Base-by-base conservation (phyloP, 2,113 vertebrate genomes). In the Ctenodactylus gundi region DNA sequence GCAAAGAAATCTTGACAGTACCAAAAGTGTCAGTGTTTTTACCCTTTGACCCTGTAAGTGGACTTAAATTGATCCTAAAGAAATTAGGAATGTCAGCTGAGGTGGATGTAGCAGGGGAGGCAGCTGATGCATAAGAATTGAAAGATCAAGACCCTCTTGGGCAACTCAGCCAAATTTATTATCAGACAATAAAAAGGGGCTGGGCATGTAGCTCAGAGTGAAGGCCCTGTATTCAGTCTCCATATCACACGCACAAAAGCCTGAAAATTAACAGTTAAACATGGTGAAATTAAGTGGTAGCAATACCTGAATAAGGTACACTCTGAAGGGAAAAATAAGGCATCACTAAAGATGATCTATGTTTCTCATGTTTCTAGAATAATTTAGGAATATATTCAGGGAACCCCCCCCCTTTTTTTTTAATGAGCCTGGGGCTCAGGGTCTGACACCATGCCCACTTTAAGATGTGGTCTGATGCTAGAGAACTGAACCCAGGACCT, bases 1-100 rank as follows among this genome's bases (percentile, higher is more conserved):
- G 72, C 53, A 78, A 62, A 94, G 72, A 90, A 94, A 39, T 60
- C n/a, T 93, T 76, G n/a, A 49, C 76, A 82, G 49, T 85, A 46
- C 73, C 27, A 65, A 41, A 20, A 70, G 67, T 62, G 41, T 76
- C 49, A 51, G 65, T 72, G 57, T 77, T 68, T 34, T n/a, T 92
- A 67, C 3, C 4, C 39, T 96, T 91, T 88, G 62, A 87, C 29
- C 41, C 13, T 51, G 23, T 76, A 85, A 70, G 64, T 80, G 36
- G 60, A 89, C 51, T 67, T 36, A 68, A 87, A 12, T 60, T 90
- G 51, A 75, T 77, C 58, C 23, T 82, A 62, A 82, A 82, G 9
- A 81, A 75, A 85, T 81, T 60, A 41, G 4, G 27, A 46, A 36
- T 67, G 58, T n/a, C n/a, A n/a, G n/a, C n/a, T n/a, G n/a, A n/a